phyloP scores from a whole-genome alignment of 2,797 vertebrate genomes.

The Acropternis orthonyx region DNA sequence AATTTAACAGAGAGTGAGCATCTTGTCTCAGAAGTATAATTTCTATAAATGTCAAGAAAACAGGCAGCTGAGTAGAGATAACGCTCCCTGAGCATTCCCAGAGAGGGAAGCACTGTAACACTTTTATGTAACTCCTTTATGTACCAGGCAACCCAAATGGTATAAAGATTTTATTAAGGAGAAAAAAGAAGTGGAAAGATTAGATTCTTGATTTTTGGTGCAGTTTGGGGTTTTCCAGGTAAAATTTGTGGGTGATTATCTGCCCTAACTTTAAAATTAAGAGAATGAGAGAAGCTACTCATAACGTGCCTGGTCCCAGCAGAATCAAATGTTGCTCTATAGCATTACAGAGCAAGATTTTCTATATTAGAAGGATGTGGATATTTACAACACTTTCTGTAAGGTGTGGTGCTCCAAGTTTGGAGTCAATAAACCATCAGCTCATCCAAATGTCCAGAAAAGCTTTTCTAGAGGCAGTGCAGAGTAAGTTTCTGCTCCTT shows the following conservation, averaged over 20 bases:
- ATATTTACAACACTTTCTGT: background rate
- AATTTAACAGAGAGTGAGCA: background rate
- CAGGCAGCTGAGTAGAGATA: background rate
- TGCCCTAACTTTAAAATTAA: background rate
- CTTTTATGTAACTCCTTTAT: background rate
- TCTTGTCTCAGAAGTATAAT: background rate
- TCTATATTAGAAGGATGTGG: background rate
- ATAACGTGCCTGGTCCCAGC: background rate
- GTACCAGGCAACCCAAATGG: background rate
- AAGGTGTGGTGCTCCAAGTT: background rate
- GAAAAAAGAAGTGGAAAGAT: background rate
- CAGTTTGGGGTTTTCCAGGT: background rate
- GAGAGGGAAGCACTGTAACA: background rate
- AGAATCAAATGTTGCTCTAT: background rate
- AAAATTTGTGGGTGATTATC: background rate
- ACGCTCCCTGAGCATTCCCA: background rate
- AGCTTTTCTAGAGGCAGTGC: background rate
- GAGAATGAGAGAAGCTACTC: background rate
- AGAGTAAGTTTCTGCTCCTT: background rate
- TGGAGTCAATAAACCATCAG: background rate
- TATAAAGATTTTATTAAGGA: background rate
- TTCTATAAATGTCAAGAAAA: background rate
- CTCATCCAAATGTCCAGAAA: background rate
- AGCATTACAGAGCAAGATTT: background rate
- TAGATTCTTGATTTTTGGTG: background rate